Conservation (phyloP, 1,140 invertebrate genomes). For the Drosophila lacteicornis region DNA sequence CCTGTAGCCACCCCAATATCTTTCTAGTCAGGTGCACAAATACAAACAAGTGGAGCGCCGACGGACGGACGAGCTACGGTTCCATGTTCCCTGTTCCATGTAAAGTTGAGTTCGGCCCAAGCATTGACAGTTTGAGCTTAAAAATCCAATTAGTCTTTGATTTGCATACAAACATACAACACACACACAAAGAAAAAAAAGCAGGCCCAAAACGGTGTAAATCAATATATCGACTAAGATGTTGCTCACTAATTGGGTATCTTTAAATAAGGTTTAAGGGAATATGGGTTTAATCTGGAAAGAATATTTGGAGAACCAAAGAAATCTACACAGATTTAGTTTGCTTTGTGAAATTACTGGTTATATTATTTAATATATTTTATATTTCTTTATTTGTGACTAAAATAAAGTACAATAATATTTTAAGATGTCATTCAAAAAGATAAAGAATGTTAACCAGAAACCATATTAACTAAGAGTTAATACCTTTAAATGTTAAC, state of each 20-base stretch:
- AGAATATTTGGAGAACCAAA: too few species aligned
- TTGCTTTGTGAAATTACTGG: too few species aligned
- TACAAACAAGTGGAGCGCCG: slow-evolving; percentile 51
- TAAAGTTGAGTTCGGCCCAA: slow-evolving; percentile 49
- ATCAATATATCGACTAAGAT: neutral
- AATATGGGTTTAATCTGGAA: too few species aligned
- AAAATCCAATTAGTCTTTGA: slow-evolving; percentile 84
- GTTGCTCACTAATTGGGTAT: neutral
- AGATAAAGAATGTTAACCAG: too few species aligned
- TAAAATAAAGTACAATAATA: too few species aligned
- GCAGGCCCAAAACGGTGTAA: neutral
- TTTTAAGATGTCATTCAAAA: too few species aligned
- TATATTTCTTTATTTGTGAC: too few species aligned
- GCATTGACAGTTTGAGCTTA: slow-evolving; percentile 84
- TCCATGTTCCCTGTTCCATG: slow-evolving; percentile 27
- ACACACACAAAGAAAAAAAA: slow-evolving; percentile 19
- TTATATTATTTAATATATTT: too few species aligned
- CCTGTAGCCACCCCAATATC: slow-evolving; percentile 8
- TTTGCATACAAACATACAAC: slow-evolving; percentile 79
- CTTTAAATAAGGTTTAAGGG: neutral
- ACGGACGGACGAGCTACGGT: slow-evolving; percentile 21
- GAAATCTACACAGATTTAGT: too few species aligned
- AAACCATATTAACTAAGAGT: too few species aligned
- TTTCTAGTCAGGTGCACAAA: slow-evolving; percentile 80
- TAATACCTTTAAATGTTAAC: too few species aligned